Evolutionary conservation across 2,888 invertebrate genomes (phyloP), one percentile per base, ranked within the genome.

Genomic region (Hirtodrosophila histrioides): DNA sequence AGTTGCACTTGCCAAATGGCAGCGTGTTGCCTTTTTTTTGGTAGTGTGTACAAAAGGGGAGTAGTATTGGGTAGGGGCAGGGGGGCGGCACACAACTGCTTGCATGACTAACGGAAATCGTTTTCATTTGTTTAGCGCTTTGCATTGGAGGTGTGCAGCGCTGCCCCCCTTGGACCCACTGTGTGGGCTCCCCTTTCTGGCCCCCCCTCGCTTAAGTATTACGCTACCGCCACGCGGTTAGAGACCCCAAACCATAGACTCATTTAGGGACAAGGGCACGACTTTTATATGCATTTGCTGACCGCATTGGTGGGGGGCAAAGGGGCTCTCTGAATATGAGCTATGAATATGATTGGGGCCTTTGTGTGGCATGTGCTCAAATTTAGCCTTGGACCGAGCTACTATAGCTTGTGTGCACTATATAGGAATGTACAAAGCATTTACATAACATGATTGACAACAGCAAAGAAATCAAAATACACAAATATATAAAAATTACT

Each of bases 101-200:
- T 78, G 78, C 85, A 82, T 85, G 85, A 82, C 81, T 79, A 85
- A 75, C 81, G 81, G 85, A 82, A 82, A 81, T 84, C 67, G 70
- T 84, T 84, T 84, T 84, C 82, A 82, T 82, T 85, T 85, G 79
- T 85, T 82, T 85, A 78, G 79, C 75, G 83, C 70, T 62, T 63
- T 55, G 23, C 57, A 48, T 69, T 66, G 57, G 49, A 63, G 66
- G 49, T 68, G 45, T 10, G 40, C 31, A 31, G n/a, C 37, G 35
- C 23, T 17, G 46, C 36, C 37, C 50, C 35, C 44, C 61, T 43
- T 17, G 17, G 17, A 1, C 2, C 35, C 17, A 1, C 7, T 5
- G 36, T 7, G 2, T 4, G 39, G 7, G 31, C 4, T 10, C 10
- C 6, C 4, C 17, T 9, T 24, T 9, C 27, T 7, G 12, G 11